Conservation (phyloP, 2,113 vertebrate species). For the Todiramphus chloris region DNA sequence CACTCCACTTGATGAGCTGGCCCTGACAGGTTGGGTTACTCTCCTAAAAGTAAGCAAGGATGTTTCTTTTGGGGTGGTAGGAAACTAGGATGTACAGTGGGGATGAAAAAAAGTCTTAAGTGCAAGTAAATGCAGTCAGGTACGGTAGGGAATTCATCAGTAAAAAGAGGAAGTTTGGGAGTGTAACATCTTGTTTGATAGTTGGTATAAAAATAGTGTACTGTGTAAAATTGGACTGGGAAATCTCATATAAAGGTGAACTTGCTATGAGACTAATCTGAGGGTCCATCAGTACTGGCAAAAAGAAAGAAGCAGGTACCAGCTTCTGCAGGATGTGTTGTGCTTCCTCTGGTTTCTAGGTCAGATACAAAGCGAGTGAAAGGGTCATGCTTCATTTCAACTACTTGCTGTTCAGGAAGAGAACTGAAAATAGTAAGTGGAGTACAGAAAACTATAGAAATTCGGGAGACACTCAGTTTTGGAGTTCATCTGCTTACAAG, state of each 20-base stretch:
- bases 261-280: background rate
- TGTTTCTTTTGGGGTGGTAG: background rate
- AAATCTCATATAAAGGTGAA: background rate
- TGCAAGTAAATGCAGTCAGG: background rate
- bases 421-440: background rate
- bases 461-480: background rate
- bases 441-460: background rate
- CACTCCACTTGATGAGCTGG: background rate
- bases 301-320: background rate
- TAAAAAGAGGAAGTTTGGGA: background rate
- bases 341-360: background rate
- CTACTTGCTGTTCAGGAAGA: background rate
- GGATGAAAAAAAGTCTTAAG: background rate
- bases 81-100: background rate
- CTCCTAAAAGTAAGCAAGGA: background rate
- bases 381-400: constrained; percentile 5
- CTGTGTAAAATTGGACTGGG: background rate
- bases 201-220: background rate
- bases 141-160: background rate
- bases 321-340: rapidly evolving
- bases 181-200: background rate
- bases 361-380: background rate
- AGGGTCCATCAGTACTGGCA: background rate
- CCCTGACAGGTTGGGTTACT: background rate
- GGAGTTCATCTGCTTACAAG: background rate